A percentile compares a stretch with the other conserved stretches of the same genome.
These are phyloP conservation scores for Tachina lurida DNA, from an alignment of 2,888 invertebrate genomes.

Conservation along the genomic window DNA sequence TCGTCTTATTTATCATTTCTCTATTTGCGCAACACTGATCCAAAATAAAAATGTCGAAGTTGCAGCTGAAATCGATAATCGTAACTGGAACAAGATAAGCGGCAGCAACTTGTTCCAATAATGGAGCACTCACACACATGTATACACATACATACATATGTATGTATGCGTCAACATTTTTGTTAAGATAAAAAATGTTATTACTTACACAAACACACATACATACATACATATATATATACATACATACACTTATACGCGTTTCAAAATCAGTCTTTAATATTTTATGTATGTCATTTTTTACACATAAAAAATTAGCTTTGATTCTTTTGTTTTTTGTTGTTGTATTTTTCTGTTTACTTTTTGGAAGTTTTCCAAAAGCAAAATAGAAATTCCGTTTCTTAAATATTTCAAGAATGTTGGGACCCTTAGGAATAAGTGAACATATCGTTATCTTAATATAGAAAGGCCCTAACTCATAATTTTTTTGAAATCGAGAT, in stretches of 20 bases:
- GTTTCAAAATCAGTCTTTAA: neutral
- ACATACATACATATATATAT: neutral
- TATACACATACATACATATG: too few relatives aligned
- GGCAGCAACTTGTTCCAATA: neutral
- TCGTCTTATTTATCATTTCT: too few relatives aligned
- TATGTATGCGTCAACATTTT: neutral
- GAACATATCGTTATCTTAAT: too few relatives aligned
- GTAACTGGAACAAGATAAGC: too few relatives aligned
- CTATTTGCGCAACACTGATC: too few relatives aligned
- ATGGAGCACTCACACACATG: neutral
- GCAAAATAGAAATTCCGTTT: neutral
- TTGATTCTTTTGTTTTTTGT: neutral
- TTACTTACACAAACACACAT: neutral
- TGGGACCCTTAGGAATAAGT: neutral
- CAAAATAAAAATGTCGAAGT: too few relatives aligned
- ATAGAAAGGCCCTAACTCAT: too few relatives aligned
- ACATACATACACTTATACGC: neutral
- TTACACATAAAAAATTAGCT: slow-evolving; percentile 24
- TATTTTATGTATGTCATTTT: neutral
- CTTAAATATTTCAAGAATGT: neutral
- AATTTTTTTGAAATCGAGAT: too few relatives aligned
- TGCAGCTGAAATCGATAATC: too few relatives aligned
- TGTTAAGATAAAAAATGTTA: neutral
- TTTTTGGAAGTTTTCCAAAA: slow-evolving; percentile 47
- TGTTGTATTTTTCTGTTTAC: neutral